Base-by-base conservation (phyloP, 2,888 invertebrate genomes). In the Orthosia incerta region DNA sequence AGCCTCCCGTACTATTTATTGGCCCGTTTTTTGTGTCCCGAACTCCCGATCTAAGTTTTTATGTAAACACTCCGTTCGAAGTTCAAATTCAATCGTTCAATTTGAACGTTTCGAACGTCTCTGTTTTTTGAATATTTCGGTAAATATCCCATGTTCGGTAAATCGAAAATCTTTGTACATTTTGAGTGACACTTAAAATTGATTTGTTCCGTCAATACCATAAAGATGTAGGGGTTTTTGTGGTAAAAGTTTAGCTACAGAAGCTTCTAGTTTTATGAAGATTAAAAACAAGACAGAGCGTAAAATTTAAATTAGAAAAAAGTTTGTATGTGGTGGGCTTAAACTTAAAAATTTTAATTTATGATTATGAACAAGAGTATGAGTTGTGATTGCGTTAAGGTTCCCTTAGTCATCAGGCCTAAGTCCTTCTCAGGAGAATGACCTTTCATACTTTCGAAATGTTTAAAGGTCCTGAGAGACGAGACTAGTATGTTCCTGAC, bases 1-100 rank as follows among this genome's bases (percentile, higher is more conserved):
- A 96, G 92, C 91, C 91, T 93, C 90, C 93, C 90, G 93, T 92
- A 92, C 93, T 92, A 89, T 95, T 95, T 95, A 95, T 95, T 93
- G 93, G 90, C 91, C 92, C 85, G 88, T 91, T 94, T 95, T 95
- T 95, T 92, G 39, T 39, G 39, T 39, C 39, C 83, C 85, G 76
- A 39, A 39, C 39, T 76, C 76, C 80, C 85, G 86, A 91, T 91
- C 93, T 94, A 95, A 96, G 89, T 93, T 94, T 94, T 95, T 94
- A 91, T 90, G 93, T 91, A 95, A 96, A 96, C 95, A 96, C 62
- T 78, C 84, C 68, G 62, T 79, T 75, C 50, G 72, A 79, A 51
- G 59, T 63, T 63, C 69, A 64, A 77, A 86, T 71, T 78, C 86
- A 78, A 88, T 86, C 86, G 88, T 87, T 89, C 91, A 92, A 93